A percentile compares a stretch with the other conserved stretches of the same genome.
Evolutionary conservation across 2,797 vertebrate genomes (phyloP).

Genomic region (Sternarchorhynchus goeldii): DNA sequence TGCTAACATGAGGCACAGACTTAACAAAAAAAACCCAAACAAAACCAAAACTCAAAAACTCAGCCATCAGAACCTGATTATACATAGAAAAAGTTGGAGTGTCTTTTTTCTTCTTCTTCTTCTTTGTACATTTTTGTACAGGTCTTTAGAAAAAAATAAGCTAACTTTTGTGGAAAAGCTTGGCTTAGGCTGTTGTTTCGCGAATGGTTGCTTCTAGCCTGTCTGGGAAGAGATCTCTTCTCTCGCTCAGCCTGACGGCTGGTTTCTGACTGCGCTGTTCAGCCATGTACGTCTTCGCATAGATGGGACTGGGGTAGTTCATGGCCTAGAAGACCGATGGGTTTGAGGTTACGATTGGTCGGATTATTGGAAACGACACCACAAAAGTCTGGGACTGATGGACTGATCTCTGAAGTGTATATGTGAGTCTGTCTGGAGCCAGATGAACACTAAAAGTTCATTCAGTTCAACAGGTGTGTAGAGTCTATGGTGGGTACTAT

Average conservation of each 20-base stretch:
- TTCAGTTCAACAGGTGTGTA: too few species aligned
- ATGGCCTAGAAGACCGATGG: constrained; percentile 72
- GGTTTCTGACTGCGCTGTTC: constrained; percentile 84
- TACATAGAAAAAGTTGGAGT: constrained; percentile 79
- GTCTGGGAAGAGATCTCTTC: constrained; percentile 88
- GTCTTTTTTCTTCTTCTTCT: constrained; percentile 23
- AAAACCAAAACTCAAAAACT: constrained; percentile 76
- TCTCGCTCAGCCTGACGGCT: constrained; percentile 80
- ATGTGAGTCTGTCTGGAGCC: not conserved
- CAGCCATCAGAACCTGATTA: constrained; percentile 78
- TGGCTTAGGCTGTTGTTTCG: constrained; percentile 83
- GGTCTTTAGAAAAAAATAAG: constrained; percentile 72
- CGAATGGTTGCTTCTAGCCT: constrained; percentile 86
- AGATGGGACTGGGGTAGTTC: constrained; percentile 85
- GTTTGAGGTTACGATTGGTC: not conserved
- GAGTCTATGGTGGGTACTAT: too few species aligned
- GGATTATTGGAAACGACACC: too few species aligned
- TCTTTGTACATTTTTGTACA: constrained; percentile 84
- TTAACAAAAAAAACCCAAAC: not conserved
- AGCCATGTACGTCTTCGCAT: constrained; percentile 84
- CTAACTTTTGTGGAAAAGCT: constrained; percentile 66
- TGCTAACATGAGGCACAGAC: not conserved
- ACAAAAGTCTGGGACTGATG: too few species aligned
- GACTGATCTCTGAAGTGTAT: not conserved
- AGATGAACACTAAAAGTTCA: too few species aligned